Evolutionary conservation across 1,140 invertebrate species (phyloP).

Genomic region (Meloidogyne hapla): DNA sequence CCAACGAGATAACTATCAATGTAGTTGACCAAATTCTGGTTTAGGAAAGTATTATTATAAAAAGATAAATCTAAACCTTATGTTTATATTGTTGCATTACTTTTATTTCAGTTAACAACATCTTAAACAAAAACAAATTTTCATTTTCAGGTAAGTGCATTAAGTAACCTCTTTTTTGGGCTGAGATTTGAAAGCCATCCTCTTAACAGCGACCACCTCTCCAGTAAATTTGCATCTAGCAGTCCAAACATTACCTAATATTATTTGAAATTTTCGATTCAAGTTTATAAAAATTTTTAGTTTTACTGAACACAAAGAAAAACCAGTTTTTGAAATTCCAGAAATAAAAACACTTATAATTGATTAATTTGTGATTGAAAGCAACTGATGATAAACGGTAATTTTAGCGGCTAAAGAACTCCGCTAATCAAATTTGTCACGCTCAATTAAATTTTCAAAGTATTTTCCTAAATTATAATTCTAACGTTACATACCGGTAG

Average conservation of each 20-base stretch:
- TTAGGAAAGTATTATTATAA: not conserved
- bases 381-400: too few relatives aligned
- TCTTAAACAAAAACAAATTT: not conserved
- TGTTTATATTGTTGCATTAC: conserved; percentile 64
- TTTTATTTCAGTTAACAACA: conserved; percentile 65
- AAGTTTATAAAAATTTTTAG: too few relatives aligned
- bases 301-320: too few relatives aligned
- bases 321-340: too few relatives aligned
- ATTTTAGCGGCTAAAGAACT: too few relatives aligned
- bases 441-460: not conserved
- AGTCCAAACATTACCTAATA: conserved; percentile 64
- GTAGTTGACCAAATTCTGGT: conserved; percentile 69
- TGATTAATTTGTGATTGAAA: conserved; percentile 11
- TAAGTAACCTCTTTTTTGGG: conserved; percentile 69
- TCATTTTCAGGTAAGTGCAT: not conserved
- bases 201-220: conserved; percentile 67
- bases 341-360: too few relatives aligned
- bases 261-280: too few relatives aligned
- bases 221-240: conserved; percentile 61
- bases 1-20: conserved; percentile 62
- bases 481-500: conserved; percentile 6
- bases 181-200: conserved; percentile 68
- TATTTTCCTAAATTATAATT: conserved; percentile 16
- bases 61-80: conserved; percentile 28
- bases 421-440: too few relatives aligned